Percentiles rank a stretch among this genome's conserved stretches.
Conservation (phyloP, 1,140 invertebrate genomes). For the Notospermus geniculatus region DNA sequence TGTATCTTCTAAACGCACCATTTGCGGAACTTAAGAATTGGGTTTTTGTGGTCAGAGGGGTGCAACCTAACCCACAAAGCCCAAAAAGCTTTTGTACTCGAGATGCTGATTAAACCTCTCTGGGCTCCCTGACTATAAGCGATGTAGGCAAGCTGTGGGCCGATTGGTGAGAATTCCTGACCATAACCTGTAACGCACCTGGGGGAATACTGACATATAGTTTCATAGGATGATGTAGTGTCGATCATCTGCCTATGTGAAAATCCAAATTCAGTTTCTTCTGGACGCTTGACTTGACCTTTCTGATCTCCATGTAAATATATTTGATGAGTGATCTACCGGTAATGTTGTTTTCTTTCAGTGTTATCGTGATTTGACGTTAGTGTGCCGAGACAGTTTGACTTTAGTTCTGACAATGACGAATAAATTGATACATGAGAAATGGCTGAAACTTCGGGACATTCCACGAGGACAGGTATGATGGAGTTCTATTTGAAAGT, state of each 20-base stretch:
- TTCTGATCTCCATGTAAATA: neutral
- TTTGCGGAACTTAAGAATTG: too few relatives aligned
- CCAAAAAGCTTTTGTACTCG: too few relatives aligned
- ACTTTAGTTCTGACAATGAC: constrained; percentile 75
- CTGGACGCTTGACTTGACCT: neutral
- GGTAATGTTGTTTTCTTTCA: constrained; percentile 44
- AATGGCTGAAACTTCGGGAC: constrained; percentile 83
- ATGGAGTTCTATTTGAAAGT: neutral
- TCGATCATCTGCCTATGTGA: too few relatives aligned
- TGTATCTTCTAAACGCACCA: too few relatives aligned
- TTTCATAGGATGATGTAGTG: too few relatives aligned
- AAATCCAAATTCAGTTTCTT: neutral
- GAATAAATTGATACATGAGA: constrained; percentile 81
- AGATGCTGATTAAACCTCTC: too few relatives aligned
- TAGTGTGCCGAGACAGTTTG: constrained; percentile 85
- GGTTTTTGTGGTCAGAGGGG: too few relatives aligned
- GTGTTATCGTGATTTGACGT: constrained; percentile 86
- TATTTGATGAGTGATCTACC: neutral
- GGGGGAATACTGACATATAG: neutral
- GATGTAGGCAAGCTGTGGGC: too few relatives aligned
- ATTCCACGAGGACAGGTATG: constrained; percentile 69
- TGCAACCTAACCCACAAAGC: too few relatives aligned
- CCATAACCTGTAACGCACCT: neutral
- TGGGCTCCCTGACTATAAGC: too few relatives aligned
- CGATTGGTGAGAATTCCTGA: too few relatives aligned